phyloP scores from a whole-genome alignment of 1,140 invertebrate species.

The Conus betulinus region DNA sequence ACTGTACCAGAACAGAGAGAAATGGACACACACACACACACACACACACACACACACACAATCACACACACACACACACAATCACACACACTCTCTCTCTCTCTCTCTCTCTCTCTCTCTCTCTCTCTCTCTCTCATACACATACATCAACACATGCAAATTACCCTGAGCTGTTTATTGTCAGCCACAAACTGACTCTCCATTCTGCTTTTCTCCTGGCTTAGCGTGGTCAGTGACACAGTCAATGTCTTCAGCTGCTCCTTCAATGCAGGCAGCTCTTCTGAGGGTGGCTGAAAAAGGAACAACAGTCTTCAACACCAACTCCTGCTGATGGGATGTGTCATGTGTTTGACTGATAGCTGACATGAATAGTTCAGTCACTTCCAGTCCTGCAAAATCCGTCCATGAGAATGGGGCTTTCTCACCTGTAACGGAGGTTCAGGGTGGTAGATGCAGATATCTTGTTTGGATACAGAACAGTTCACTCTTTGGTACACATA shows the following conservation, averaged over 20 bases:
- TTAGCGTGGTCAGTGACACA: conserved; percentile 85
- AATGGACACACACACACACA: not conserved
- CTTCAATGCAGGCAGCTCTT: conserved; percentile 75
- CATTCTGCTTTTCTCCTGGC: conserved; percentile 88
- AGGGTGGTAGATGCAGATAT: no score
- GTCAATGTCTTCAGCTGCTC: conserved; percentile 82
- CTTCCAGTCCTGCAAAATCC: no score
- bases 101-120: not conserved
- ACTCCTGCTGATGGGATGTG: no score
- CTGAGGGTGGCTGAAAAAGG: not conserved
- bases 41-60: not conserved
- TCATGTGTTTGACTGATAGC: no score
- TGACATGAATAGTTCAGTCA: no score
- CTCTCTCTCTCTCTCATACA: no score
- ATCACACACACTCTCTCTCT: not conserved
- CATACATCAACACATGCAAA: conserved; percentile 27
- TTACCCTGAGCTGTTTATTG: conserved; percentile 83
- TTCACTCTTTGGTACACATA: no score
- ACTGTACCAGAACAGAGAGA: not conserved
- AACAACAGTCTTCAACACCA: no score
- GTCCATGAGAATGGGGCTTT: no score
- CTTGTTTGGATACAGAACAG: no score
- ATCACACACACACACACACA: not conserved
- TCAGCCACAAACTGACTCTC: conserved; percentile 88
- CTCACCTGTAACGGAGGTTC: no score